Percentiles rank a stretch among this genome's conserved stretches.
These are phyloP conservation scores for Tyria jacobaeae DNA, from an alignment of 2,888 invertebrate species.

Conservation along the genomic window DNA sequence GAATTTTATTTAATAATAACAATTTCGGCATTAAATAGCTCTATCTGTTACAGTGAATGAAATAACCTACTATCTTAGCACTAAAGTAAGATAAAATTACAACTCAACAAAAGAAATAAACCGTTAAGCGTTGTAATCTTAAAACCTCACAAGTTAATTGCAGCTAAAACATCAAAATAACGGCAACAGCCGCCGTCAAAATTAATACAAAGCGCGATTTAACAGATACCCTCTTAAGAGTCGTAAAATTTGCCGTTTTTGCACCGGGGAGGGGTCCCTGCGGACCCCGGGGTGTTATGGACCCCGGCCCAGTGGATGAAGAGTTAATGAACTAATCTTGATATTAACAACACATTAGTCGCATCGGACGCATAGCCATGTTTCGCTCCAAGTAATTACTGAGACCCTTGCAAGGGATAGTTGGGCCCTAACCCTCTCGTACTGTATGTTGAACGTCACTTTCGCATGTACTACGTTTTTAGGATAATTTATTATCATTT, in stretches of 20 bases:
- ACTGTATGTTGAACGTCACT: constrained; percentile 50
- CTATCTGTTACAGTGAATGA: background rate
- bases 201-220: constrained; percentile 78
- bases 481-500: constrained; percentile 62
- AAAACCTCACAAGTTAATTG: constrained; percentile 54
- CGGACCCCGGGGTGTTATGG: constrained; percentile 52
- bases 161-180: constrained; percentile 66
- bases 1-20: background rate
- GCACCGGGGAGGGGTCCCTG: constrained; percentile 55
- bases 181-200: constrained; percentile 74
- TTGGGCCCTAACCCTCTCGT: constrained; percentile 48
- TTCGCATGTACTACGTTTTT: constrained; percentile 51
- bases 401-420: constrained; percentile 62
- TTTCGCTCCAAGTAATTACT: constrained; percentile 68
- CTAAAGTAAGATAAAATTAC: constrained; percentile 45
- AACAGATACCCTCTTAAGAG: constrained; percentile 71
- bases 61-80: constrained; percentile 21
- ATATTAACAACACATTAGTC: constrained; percentile 86
- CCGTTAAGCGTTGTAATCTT: constrained; percentile 40
- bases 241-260: constrained; percentile 74
- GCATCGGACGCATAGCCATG: constrained; percentile 77
- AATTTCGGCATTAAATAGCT: background rate
- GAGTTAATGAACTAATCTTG: constrained; percentile 86
- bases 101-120: constrained; percentile 27
- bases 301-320: constrained; percentile 70